Percentiles rank a stretch among this genome's conserved stretches.
phyloP scores from a whole-genome alignment of 2,113 vertebrate species.

The Cheilinus undulatus region DNA sequence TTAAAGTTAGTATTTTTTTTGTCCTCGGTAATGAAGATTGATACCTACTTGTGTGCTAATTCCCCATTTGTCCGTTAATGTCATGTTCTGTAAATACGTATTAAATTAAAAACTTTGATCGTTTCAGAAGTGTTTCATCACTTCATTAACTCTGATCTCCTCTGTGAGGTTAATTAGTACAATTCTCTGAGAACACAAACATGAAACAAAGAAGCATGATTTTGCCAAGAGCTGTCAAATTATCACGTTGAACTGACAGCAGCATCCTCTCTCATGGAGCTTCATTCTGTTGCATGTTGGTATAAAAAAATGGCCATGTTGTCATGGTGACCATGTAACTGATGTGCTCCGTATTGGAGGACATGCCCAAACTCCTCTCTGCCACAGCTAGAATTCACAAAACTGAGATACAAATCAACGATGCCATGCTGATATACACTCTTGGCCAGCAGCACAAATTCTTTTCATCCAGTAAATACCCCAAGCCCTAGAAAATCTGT shows the following conservation, averaged over 20 bases:
- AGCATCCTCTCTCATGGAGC: constrained; percentile 2
- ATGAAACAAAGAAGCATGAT: background rate
- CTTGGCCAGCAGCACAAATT: constrained; percentile 48
- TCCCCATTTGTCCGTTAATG: too few species aligned
- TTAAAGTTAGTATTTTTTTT: too few species aligned
- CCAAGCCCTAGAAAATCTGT: constrained; percentile 64
- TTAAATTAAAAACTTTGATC: background rate
- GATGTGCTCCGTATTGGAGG: constrained; percentile 38
- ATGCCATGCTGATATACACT: constrained; percentile 54
- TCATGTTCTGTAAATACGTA: background rate
- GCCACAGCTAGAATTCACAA: constrained; percentile 46
- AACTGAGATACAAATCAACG: constrained; percentile 53
- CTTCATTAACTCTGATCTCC: background rate
- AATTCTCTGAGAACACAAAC: background rate
- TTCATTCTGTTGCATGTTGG: constrained; percentile 12
- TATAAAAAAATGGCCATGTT: constrained; percentile 31
- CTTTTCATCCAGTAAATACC: constrained; percentile 53
- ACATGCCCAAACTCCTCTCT: constrained; percentile 17
- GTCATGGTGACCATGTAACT: constrained; percentile 57
- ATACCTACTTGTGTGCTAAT: too few species aligned
- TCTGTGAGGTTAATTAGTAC: background rate
- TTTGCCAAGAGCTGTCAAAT: background rate
- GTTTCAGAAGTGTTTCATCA: background rate
- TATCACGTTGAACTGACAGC: constrained; percentile 16
- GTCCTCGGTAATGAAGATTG: too few species aligned